Percentiles rank a stretch among this genome's conserved stretches.
Conservation (phyloP, 2,888 invertebrate species). For the Eumerus sabulonum region DNA sequence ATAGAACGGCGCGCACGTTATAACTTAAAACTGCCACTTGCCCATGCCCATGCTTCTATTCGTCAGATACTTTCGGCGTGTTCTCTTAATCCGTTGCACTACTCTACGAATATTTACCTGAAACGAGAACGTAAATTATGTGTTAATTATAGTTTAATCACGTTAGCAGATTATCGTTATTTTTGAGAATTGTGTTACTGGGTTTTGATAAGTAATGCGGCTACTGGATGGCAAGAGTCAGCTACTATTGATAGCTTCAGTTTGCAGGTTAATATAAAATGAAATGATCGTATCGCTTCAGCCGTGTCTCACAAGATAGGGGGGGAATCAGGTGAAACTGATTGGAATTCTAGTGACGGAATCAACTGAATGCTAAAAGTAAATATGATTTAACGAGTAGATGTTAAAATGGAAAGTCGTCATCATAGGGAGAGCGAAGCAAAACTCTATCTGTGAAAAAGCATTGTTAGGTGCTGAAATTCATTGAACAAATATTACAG, state of each 20-base stretch:
- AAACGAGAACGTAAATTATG: conserved; percentile 22
- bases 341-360: not conserved
- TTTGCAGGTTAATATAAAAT: too few relatives aligned
- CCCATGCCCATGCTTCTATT: conserved; percentile 8
- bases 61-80: not conserved
- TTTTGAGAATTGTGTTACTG: conserved; percentile 13
- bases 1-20: not conserved
- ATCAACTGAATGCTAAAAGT: not conserved
- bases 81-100: conserved; percentile 32
- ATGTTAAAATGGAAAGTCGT: too few relatives aligned
- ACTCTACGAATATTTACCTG: conserved; percentile 48
- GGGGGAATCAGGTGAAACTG: too few relatives aligned
- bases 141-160: conserved; percentile 29
- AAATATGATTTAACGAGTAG: too few relatives aligned
- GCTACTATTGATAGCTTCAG: not conserved
- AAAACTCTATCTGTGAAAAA: too few relatives aligned
- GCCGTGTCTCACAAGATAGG: too few relatives aligned
- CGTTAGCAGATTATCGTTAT: conserved; percentile 8
- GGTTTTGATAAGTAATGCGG: conserved; percentile 14
- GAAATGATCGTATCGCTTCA: too few relatives aligned
- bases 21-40: conserved; percentile 36
- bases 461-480: too few relatives aligned
- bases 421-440: too few relatives aligned
- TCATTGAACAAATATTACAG: too few relatives aligned
- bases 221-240: not conserved